Base-by-base conservation (phyloP, 1,140 invertebrate species). In the Conus ventricosus region DNA sequence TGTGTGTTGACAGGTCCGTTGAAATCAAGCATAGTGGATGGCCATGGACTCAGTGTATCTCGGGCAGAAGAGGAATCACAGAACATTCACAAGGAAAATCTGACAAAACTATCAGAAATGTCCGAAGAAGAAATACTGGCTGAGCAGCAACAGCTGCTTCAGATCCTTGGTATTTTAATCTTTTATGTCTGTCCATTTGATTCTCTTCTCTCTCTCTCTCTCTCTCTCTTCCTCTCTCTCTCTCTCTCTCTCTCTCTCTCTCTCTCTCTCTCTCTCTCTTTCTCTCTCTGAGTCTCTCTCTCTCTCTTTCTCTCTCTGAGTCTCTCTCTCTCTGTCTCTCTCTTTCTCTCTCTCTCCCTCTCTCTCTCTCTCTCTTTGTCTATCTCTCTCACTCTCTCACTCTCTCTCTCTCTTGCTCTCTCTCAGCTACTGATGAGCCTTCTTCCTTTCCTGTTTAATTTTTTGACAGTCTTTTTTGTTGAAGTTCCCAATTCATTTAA, bases 11-110 rank as follows among this genome's bases (percentile, higher is more conserved):
- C 57, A 71, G 55, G 17, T 54, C 25, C 11, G 4, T 15, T 23
- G 7, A 53, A 13, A 23, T 80, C 90, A 5, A 60, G 54, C 15
- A 25, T 92, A 0, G 86, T 93, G 55, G 88, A 92, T 80, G 93
- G 92, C 17, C 89, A 84, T 63, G 93, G 92, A 20, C 89, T 94
- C 5, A 91, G 92, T 91, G 92, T 91, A 54, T 92, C 91, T 17
- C 88, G 91, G 81, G 92, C 92, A 23, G 96, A 96, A 90, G 95
- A 96, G 53, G 93, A 96, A 83, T 95, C 96, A 89, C 85, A 92
- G 85, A 92, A 93, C 88, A 97, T 98, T 91, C 97, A 98, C 91
- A 93, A 96, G 89, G 97, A 97, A 95, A 98, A 98, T 95, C 39
- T 97, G 0, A 94, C 96, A 92, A 95, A 96, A 88, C 92, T 98